Conservation (phyloP, 2,113 vertebrate genomes). For the Aleadryas rufinucha region DNA sequence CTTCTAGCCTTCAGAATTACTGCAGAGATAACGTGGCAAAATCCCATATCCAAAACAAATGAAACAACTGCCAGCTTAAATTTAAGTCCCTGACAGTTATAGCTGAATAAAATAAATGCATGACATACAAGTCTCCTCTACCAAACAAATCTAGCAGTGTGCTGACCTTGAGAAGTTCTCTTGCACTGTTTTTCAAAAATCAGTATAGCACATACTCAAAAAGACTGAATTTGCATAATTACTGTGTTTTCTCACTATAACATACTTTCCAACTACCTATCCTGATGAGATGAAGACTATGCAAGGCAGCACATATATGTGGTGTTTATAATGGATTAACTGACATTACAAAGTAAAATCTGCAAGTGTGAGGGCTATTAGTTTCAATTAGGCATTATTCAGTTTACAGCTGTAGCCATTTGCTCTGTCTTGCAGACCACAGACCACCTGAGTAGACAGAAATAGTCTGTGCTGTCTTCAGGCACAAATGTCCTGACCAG, state of each 20-base stretch:
- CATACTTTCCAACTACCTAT: background rate
- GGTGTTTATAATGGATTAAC: background rate
- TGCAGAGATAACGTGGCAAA: background rate
- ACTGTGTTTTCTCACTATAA: background rate
- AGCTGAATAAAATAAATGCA: background rate
- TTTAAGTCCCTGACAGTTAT: background rate
- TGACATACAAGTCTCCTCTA: background rate
- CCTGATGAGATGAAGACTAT: background rate
- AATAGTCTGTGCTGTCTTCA: background rate
- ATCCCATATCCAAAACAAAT: background rate
- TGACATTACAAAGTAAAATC: background rate
- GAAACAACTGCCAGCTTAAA: background rate
- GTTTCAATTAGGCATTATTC: background rate
- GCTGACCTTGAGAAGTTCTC: background rate
- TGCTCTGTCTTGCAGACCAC: background rate
- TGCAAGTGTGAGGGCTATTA: background rate
- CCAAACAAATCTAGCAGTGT: background rate
- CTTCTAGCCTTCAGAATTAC: background rate
- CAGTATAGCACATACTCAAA: background rate
- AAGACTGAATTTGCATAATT: background rate
- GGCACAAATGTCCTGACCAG: background rate
- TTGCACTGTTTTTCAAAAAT: background rate
- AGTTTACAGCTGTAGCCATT: background rate
- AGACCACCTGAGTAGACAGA: background rate
- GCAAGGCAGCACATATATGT: background rate